Base-by-base conservation (phyloP, 2,113 vertebrate genomes). In the Rhinoderma darwinii region DNA sequence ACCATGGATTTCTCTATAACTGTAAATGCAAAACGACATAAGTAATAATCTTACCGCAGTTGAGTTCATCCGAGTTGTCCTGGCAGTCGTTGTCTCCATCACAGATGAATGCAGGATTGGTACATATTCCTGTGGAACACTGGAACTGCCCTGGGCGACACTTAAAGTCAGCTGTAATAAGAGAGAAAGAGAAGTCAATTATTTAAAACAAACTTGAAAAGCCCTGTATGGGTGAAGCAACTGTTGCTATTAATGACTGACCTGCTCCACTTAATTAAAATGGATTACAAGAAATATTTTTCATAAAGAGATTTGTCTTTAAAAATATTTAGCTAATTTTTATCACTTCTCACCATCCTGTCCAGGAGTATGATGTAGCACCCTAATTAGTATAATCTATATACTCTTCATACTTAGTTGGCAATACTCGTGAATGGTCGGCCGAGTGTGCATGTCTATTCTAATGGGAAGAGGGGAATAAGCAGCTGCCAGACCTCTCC, bases 51-150 rank as follows among this genome's bases (percentile, higher is more conserved):
- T 87, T 91, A 99, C 98, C 97, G 0, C 98, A 99, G 92, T 99
- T 99, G 91, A 97, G 96, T 88, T 99, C 98, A 0, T 99, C 98
- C 0, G 97, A 98, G 90, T 96, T 97, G 94, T 99, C 98, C 91
- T 99, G 97, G 90, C 98, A 99, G 93, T 99, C 98, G 0, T 99
- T 98, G 94, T 99, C 98, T 1, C 98, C 98, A 0, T 99, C 98
- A 3, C 98, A 99, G 94, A 99, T 99, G 94, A 99, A 99, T 87
- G 98, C 97, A 0, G 98, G 98, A 93, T 99, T 99, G 39, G 98
- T 99, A 92, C 98, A 99, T 92, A 98, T 98, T 50, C 98, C 98
- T 0, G 97, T 99, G 0, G 97, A 96, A 80, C 98, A 99, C 92
- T 99, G 98, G 92, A 99, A 99, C 90, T 99, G 98, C 2, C 98